phyloP scores from a whole-genome alignment of 2,888 invertebrate genomes.

The Cephus spinipes region DNA sequence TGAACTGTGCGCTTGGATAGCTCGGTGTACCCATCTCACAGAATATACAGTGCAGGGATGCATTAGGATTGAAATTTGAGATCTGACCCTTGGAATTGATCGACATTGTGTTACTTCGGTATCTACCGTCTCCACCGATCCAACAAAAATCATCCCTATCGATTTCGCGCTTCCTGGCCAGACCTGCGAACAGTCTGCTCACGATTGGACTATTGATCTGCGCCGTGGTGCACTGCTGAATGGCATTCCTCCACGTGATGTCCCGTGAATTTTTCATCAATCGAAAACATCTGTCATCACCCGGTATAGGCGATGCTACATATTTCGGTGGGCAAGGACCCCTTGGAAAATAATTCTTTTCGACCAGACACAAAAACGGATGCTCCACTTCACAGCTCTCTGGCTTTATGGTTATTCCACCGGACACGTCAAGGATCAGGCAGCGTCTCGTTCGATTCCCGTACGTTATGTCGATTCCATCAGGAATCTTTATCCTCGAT shows the following conservation, averaged over 20 bases:
- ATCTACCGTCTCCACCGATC: constrained; percentile 55
- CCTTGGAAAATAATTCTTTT: constrained; percentile 63
- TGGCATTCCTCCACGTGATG: constrained; percentile 10
- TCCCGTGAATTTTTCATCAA: constrained; percentile 3
- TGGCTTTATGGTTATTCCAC: neutral
- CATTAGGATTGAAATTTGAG: constrained; percentile 54
- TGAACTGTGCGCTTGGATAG: constrained; percentile 34
- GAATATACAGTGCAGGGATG: neutral
- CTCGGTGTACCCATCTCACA: neutral
- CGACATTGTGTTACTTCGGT: constrained; percentile 47
- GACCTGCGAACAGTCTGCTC: constrained; percentile 23
- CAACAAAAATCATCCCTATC: constrained; percentile 25
- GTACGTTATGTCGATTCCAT: neutral
- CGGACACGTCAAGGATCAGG: neutral
- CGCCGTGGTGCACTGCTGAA: constrained; percentile 15
- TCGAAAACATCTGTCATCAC: constrained; percentile 15
- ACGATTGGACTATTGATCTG: constrained; percentile 26
- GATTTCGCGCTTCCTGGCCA: constrained; percentile 15
- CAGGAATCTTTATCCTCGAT: neutral
- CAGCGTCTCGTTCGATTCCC: neutral
- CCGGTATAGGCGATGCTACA: constrained; percentile 50
- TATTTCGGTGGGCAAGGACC: constrained; percentile 66
- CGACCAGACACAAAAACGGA: constrained; percentile 67
- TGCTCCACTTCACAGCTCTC: constrained; percentile 54
- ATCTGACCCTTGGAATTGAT: constrained; percentile 23